These are phyloP conservation scores for Cancer borealis DNA, from an alignment of 2,888 invertebrate species.

Conservation along the genomic window DNA sequence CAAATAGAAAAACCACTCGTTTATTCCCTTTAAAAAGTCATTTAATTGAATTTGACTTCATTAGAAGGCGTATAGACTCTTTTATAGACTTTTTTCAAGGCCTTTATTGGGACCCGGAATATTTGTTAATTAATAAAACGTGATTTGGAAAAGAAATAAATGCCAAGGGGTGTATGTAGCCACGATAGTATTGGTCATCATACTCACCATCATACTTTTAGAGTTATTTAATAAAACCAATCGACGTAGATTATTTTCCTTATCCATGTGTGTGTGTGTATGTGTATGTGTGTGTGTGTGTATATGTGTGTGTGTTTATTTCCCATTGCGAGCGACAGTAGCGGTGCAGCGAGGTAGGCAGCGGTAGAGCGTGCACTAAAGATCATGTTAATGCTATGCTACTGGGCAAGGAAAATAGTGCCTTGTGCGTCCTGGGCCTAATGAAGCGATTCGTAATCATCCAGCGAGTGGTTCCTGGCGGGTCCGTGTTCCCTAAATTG, in stretches of 20 bases:
- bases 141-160: too few relatives aligned
- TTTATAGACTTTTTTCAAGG: neutral
- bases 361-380: neutral
- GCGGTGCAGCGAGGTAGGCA: neutral
- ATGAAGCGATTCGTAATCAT: neutral
- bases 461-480: neutral
- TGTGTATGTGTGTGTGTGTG: too few relatives aligned
- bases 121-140: neutral
- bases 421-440: neutral
- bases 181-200: too few relatives aligned
- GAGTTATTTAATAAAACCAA: too few relatives aligned
- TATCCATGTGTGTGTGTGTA: too few relatives aligned
- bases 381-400: neutral
- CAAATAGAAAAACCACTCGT: neutral
- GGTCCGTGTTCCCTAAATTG: neutral
- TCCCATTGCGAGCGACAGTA: neutral
- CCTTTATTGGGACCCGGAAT: neutral
- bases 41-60: slow-evolving; percentile 7
- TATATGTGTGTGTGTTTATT: neutral
- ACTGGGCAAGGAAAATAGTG: neutral
- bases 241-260: too few relatives aligned
- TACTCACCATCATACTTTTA: too few relatives aligned
- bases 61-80: neutral
- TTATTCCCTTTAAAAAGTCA: neutral
- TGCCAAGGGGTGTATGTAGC: too few relatives aligned